A percentile compares a stretch with the other conserved stretches of the same genome.
Conservation (phyloP, 2,113 vertebrate genomes). For the Ceratotherium simum region DNA sequence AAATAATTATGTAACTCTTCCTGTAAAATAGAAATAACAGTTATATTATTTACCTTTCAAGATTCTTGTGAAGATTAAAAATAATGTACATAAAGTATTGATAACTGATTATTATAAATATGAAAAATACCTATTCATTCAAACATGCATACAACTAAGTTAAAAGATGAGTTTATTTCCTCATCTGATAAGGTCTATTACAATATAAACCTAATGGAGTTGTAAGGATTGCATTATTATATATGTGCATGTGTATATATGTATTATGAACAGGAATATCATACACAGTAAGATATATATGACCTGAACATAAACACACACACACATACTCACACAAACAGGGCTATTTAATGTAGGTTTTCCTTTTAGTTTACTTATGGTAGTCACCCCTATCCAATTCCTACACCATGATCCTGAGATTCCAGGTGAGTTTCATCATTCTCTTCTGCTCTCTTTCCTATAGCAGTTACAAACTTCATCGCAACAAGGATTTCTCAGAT, state of each 20-base stretch:
- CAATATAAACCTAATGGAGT: neutral
- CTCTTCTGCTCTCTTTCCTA: neutral
- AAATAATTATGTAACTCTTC: neutral
- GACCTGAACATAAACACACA: neutral
- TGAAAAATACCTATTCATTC: neutral
- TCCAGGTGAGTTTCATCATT: fast-evolving
- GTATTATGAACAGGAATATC: fast-evolving
- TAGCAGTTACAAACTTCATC: too few relatives aligned
- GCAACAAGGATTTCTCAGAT: neutral
- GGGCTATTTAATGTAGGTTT: too few relatives aligned
- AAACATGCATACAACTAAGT: neutral
- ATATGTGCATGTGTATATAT: fast-evolving
- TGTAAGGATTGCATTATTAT: neutral
- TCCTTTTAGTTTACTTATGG: neutral
- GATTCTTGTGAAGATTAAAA: neutral
- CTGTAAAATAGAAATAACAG: neutral
- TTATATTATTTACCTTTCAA: neutral
- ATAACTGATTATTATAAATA: neutral
- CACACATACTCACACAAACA: neutral
- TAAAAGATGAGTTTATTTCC: neutral
- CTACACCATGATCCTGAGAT: too few relatives aligned
- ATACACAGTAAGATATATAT: neutral
- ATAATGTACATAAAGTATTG: neutral
- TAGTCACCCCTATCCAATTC: neutral
- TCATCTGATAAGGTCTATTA: neutral